Base-by-base conservation (phyloP, 2,888 invertebrate genomes). In the Andrena hattorfiana region DNA sequence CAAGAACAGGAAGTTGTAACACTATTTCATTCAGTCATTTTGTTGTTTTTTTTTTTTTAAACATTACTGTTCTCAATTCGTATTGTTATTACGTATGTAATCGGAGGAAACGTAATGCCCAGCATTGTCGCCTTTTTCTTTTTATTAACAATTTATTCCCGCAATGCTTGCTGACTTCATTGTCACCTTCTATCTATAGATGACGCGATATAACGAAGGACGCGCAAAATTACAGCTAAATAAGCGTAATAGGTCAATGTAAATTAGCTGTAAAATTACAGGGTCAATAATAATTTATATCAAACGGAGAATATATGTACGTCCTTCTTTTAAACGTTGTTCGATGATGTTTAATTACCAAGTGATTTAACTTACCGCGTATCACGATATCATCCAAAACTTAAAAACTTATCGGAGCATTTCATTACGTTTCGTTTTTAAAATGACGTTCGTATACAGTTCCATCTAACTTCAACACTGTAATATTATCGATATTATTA, bases 401-500 rank as follows among this genome's bases (percentile, higher is more conserved):
- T 62, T 51, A 73, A 67, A 42, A 71, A 77, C 28, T 28, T 66
- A 72, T 71, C 59, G 10, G 54, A 84, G 79, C 70, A 63, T 70
- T 89, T 78, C 87, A 87, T 90, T 90, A 88, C 86, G 85, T 90
- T 90, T 88, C 86, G 73, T 81, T 91, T 42, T 42, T 83, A 79
- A 85, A 85, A 89, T 85, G 79, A 20, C 87, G 88, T 86, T 89
- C 88, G 86, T 86, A 87, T 88, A 85, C 86, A 85, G 84, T 87
- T 80, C 80, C 68, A 79, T 84, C 77, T 82, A 89, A 86, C 81
- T 85, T 86, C 87, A 90, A 92, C 91, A 87, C 85, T 90, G 91
- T 86, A 91, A 91, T 87, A 87, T 89, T 89, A 90, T 90, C 87
- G 83, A 90, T 89, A 91, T 93, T 90, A 92, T 92, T 93, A 92